Evolutionary conservation across 2,797 vertebrate species (phyloP).

Genomic region (Rhinella marina): DNA sequence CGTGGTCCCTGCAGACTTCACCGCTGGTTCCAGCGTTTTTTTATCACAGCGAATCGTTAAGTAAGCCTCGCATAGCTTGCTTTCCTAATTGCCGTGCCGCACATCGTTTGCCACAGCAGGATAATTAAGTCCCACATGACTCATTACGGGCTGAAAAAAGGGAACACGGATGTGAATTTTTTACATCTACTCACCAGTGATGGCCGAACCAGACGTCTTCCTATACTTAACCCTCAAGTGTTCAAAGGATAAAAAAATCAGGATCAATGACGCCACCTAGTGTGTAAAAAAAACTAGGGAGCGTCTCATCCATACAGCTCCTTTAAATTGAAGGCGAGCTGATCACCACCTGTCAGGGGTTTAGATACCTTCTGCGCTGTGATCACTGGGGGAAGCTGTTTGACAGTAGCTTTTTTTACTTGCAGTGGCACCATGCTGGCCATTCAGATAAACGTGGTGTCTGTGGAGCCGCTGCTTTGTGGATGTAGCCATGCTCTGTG

Average conservation of each 20-base stretch:
- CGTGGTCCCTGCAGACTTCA: background rate
- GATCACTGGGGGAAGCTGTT: too few species aligned
- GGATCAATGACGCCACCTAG: background rate
- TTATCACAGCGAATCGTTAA: slow-evolving; percentile 2
- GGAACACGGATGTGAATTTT: background rate
- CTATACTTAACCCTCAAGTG: background rate
- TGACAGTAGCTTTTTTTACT: too few species aligned
- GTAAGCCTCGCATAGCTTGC: slow-evolving; percentile 27
- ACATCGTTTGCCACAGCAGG: slow-evolving; percentile 23
- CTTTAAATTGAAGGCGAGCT: too few species aligned
- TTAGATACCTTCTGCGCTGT: too few species aligned
- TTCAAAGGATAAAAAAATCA: background rate
- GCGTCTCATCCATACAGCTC: too few species aligned
- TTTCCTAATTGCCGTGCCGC: slow-evolving; percentile 36
- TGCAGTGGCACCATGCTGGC: too few species aligned
- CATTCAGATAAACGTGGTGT: too few species aligned
- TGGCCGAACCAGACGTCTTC: background rate
- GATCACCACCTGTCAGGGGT: too few species aligned
- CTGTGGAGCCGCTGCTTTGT: too few species aligned
- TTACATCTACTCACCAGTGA: background rate
- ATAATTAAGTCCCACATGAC: slow-evolving; percentile 57
- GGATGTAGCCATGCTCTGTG: too few species aligned
- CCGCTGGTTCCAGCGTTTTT: background rate
- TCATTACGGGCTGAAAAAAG: slow-evolving; percentile 38
- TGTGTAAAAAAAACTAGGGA: background rate